A percentile compares a stretch with the other conserved stretches of the same genome.
These are phyloP conservation scores for Eudyptes chrysolophus DNA, from an alignment of 2,113 vertebrate species.

Conservation along the genomic window DNA sequence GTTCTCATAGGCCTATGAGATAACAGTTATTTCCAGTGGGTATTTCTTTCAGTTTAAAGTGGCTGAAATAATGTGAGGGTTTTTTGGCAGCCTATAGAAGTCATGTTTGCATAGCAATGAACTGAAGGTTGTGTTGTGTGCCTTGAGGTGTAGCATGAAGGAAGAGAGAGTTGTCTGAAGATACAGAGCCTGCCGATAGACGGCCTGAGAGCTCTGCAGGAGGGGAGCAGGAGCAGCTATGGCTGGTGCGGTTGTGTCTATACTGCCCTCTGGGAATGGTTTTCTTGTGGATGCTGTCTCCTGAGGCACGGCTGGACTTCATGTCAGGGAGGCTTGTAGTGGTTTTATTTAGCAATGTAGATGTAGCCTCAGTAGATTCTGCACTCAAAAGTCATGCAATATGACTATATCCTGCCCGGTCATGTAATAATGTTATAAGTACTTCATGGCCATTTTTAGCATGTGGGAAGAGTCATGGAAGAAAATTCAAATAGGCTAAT, in stretches of 20 bases:
- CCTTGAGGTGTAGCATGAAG: not conserved
- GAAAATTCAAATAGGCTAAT: not conserved
- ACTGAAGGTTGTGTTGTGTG: not conserved
- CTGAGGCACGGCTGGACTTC: not conserved
- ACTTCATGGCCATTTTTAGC: not conserved
- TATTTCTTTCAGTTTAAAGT: not conserved
- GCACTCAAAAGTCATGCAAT: not conserved
- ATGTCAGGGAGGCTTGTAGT: fast-evolving
- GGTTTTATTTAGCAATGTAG: not conserved
- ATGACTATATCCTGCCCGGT: not conserved
- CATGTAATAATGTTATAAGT: not conserved
- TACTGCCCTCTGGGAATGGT: not conserved
- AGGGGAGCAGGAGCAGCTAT: not conserved
- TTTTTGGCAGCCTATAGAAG: not conserved
- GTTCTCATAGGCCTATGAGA: not conserved
- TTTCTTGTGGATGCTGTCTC: not conserved
- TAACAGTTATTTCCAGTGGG: not conserved
- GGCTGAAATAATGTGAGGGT: not conserved
- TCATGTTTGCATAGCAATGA: not conserved
- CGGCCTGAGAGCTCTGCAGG: not conserved
- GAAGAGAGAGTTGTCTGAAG: not conserved
- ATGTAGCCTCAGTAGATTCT: not conserved
- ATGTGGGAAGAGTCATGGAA: not conserved
- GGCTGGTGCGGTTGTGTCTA: not conserved
- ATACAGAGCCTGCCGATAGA: not conserved